These are phyloP conservation scores for Meandrina meandrites DNA, from an alignment of 92 coral and sea anemone genomes.

Conservation along the genomic window DNA sequence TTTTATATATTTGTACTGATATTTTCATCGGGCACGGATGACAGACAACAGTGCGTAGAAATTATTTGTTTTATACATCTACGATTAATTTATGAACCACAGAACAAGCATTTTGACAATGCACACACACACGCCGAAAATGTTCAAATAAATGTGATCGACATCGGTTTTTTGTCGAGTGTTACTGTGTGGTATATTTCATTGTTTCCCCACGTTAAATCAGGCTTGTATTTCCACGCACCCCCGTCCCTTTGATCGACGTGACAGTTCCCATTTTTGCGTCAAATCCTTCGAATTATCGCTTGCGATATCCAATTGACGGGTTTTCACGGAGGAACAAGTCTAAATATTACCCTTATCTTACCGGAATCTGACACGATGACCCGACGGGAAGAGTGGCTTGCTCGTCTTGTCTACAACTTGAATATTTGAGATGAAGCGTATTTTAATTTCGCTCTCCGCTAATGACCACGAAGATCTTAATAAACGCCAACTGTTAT, in stretches of 20 bases:
- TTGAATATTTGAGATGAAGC: slow-evolving; percentile 25
- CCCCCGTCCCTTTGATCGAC: background rate
- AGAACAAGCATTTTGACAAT: slow-evolving; percentile 20
- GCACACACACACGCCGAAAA: slow-evolving; percentile 30
- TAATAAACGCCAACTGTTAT: background rate
- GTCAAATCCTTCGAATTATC: background rate
- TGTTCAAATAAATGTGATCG: slow-evolving; percentile 28
- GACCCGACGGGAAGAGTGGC: slow-evolving; percentile 38
- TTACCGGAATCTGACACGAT: slow-evolving; percentile 50
- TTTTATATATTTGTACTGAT: slow-evolving; percentile 55
- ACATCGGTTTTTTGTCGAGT: background rate
- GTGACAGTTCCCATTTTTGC: background rate
- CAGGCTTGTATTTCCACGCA: slow-evolving; percentile 1
- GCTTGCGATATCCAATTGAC: background rate
- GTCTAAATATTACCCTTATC: slow-evolving; percentile 38
- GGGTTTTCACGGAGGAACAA: slow-evolving; percentile 32
- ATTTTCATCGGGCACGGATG: slow-evolving; percentile 52
- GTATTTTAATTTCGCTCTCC: slow-evolving; percentile 43
- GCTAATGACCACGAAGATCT: background rate
- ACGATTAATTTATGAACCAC: slow-evolving; percentile 67
- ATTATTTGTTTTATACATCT: slow-evolving; percentile 60
- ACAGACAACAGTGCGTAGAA: slow-evolving; percentile 38
- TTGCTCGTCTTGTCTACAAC: slow-evolving; percentile 18
- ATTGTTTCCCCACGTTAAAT: background rate
- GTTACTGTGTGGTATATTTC: slow-evolving; percentile 8